Evolutionary conservation across 2,797 vertebrate species (phyloP).

Genomic region (Coracias cyanogaster): DNA sequence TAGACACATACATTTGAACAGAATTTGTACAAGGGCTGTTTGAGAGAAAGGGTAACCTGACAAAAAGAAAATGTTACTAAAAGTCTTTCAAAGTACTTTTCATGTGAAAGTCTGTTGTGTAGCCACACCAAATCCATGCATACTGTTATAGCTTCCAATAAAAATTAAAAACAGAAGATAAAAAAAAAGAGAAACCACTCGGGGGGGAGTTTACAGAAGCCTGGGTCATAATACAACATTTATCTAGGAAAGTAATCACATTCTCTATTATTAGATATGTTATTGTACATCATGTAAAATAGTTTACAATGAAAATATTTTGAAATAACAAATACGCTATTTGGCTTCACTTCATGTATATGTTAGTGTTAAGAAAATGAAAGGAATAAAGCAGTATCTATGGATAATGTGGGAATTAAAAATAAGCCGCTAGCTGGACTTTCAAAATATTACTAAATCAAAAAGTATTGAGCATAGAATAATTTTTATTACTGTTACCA

Average conservation of each 20-base stretch:
- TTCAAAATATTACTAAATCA: constrained; percentile 25
- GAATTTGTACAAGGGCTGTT: constrained; percentile 20
- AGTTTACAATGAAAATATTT: constrained; percentile 28
- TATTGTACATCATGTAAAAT: constrained; percentile 10
- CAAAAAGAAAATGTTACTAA: constrained; percentile 42
- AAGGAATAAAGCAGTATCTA: constrained; percentile 29
- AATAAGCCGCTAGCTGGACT: neutral
- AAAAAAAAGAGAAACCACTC: neutral
- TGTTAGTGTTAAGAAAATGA: neutral
- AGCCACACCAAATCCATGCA: neutral
- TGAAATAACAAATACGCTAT: neutral
- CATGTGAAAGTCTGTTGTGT: constrained; percentile 8
- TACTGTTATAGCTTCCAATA: neutral
- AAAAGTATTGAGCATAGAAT: constrained; percentile 19
- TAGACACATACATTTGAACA: constrained; percentile 25
- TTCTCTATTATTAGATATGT: neutral
- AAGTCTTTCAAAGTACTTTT: constrained; percentile 23
- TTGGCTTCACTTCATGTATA: constrained; percentile 10
- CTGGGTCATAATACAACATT: constrained; percentile 7
- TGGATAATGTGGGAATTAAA: neutral
- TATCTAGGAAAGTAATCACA: constrained; percentile 14
- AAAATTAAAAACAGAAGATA: neutral
- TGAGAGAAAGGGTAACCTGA: constrained; percentile 42
- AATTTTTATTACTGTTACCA: constrained; percentile 25
- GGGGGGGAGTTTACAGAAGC: neutral